Percentiles rank a stretch among this genome's conserved stretches.
phyloP scores from a whole-genome alignment of 2,888 invertebrate genomes.

The Scelioninae gen. 2 region DNA sequence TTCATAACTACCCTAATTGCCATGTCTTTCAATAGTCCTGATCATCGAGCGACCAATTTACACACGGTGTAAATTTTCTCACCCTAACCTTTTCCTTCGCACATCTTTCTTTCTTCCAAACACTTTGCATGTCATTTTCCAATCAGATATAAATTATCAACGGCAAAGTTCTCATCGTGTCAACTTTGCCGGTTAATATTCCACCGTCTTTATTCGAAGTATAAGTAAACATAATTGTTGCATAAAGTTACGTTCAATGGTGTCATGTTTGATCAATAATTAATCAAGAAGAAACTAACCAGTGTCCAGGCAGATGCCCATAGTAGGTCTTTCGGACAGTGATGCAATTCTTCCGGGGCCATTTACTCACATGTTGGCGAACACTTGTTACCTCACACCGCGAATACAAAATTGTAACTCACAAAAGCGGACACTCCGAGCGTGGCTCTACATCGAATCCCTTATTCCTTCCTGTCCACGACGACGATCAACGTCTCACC shows the following conservation, averaged over 20 bases:
- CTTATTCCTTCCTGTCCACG: constrained; percentile 1
- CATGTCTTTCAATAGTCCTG: no score
- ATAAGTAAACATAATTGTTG: no score
- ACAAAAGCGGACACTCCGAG: constrained; percentile 7
- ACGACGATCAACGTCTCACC: constrained; percentile 16
- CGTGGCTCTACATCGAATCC: constrained; percentile 33
- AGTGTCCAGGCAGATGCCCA: constrained; percentile 78
- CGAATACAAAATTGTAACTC: constrained; percentile 6
- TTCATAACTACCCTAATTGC: no score
- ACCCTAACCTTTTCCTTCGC: no score
- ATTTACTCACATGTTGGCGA: constrained; percentile 73
- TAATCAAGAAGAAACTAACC: constrained; percentile 68
- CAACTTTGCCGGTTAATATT: no score
- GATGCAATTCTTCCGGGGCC: constrained; percentile 70
- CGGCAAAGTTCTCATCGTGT: no score
- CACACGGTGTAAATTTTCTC: no score
- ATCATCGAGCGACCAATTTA: no score
- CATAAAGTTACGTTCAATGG: neutral
- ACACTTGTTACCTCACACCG: constrained; percentile 30
- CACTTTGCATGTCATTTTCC: no score
- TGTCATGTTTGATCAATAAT: neutral
- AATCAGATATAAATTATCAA: no score
- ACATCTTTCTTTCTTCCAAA: no score
- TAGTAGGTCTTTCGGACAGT: constrained; percentile 73
- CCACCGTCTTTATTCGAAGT: no score